A percentile compares a stretch with the other conserved stretches of the same genome.
Evolutionary conservation across 1,140 invertebrate genomes (phyloP).

Genomic region (Diorhabda carinulata): DNA sequence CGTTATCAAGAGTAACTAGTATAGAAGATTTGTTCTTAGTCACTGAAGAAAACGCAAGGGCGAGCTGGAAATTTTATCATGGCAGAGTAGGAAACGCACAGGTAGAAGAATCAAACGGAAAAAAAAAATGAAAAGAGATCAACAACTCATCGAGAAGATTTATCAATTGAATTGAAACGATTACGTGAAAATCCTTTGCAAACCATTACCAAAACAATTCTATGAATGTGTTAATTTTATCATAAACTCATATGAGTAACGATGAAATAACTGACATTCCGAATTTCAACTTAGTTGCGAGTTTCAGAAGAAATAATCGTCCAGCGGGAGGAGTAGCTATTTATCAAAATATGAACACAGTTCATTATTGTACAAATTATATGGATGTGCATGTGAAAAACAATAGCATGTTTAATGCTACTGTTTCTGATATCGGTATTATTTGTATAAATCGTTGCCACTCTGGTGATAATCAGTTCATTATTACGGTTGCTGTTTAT

Average conservation of each 20-base stretch:
- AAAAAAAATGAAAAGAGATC: background rate
- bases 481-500: background rate
- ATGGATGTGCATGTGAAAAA: background rate
- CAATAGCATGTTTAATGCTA: background rate
- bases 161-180: background rate
- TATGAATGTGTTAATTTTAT: slow-evolving; percentile 8
- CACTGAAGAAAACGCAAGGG: too few species aligned
- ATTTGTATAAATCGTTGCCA: background rate
- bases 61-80: background rate
- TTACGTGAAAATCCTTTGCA: background rate
- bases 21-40: too few species aligned
- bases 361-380: slow-evolving; percentile 3
- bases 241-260: slow-evolving; percentile 6
- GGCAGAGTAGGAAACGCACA: background rate
- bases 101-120: background rate
- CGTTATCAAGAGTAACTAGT: too few species aligned
- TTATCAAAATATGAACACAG: background rate
- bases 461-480: background rate
- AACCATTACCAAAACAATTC: background rate
- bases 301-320: background rate
- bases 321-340: slow-evolving; percentile 6
- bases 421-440: background rate
- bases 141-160: background rate
- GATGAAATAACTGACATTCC: slow-evolving; percentile 3
- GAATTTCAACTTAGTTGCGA: background rate